Base-by-base conservation (phyloP, 2,888 invertebrate species). In the Eudemis profundana region DNA sequence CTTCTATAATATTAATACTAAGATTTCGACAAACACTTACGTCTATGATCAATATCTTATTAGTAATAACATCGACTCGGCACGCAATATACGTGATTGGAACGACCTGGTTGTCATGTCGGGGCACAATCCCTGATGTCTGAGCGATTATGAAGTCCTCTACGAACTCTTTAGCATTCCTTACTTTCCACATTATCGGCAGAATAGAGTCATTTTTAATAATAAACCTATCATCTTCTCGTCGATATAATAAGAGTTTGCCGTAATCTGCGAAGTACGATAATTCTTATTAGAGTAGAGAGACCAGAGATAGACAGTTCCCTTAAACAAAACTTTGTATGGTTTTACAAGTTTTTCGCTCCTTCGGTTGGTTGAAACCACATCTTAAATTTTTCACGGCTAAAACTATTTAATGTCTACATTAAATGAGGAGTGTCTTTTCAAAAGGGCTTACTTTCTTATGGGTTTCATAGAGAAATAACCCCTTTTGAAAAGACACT, bases 191-290 rank as follows among this genome's bases (percentile, higher is more conserved):
- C 79, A 87, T 88, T 49, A 95, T 78, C 12, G 93, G 85, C 50
- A 94, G 78, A 33, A 92, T 86, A 0, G 94, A 93, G 73, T 93
- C 90, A 74, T 95, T 95, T 61, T 85, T 90, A 19, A 95, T 81
- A 49, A 86, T 92, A 46, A 94, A 81, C 66, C 83, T 86, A 66
- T 91, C 90, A 36, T 84, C 89, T 72, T 89, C 91, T 46, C 87
- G 87, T 50, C 91, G 87, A 69, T 93, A 89, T 0, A 94, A 76
- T 36, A 94, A 79, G 19, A 92, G 84, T 66, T 92, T 92, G n/a
- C 93, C 93, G 65, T 94, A 95, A 60, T 87, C 85, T 79, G 90
- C 65, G 79, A 72, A 66, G 17, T n/a, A 29, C 7, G 12, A 63
- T 7, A 17, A 7, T 14, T 21, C 14, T 19, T 51, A 17, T 21